A percentile compares a stretch with the other conserved stretches of the same genome.
These are phyloP conservation scores for Aurelia aurita complex sp. Pacific DNA, from an alignment of 30 jellyfish, hydroid and myxozoan species.

Conservation along the genomic window DNA sequence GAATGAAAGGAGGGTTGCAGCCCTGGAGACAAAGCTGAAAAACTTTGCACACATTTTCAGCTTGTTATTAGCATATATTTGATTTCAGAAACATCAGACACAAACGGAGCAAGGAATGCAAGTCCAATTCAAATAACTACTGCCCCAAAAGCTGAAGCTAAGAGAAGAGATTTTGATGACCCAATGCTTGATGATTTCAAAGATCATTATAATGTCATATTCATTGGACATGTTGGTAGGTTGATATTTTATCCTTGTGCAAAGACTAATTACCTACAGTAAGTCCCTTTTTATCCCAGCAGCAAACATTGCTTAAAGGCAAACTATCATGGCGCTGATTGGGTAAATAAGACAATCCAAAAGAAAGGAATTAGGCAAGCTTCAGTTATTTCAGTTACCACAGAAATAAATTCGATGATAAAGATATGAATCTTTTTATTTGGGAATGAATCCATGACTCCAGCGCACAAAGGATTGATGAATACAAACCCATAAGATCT, in stretches of 20 bases:
- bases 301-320: no score
- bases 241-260: background rate
- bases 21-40: background rate
- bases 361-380: no score
- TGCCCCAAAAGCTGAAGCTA: constrained; percentile 17
- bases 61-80: background rate
- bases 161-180: constrained; percentile 14
- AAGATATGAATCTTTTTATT: no score
- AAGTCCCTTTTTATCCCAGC: no score
- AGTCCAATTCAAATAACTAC: constrained; percentile 24
- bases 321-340: no score
- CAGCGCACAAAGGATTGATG: no score
- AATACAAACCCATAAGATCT: no score
- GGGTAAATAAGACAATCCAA: no score
- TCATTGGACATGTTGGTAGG: constrained; percentile 99
- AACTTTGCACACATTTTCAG: no score
- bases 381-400: no score
- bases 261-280: background rate
- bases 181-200: constrained; percentile 44
- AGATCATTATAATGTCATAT: constrained; percentile 85
- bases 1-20: background rate
- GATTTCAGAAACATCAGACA: constrained; percentile 4
- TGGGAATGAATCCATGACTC: no score
- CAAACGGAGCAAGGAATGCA: background rate
- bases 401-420: no score